A percentile compares a stretch with the other conserved stretches of the same genome.
phyloP scores from a whole-genome alignment of 2,113 vertebrate genomes.

The Lampris megalopsis region DNA sequence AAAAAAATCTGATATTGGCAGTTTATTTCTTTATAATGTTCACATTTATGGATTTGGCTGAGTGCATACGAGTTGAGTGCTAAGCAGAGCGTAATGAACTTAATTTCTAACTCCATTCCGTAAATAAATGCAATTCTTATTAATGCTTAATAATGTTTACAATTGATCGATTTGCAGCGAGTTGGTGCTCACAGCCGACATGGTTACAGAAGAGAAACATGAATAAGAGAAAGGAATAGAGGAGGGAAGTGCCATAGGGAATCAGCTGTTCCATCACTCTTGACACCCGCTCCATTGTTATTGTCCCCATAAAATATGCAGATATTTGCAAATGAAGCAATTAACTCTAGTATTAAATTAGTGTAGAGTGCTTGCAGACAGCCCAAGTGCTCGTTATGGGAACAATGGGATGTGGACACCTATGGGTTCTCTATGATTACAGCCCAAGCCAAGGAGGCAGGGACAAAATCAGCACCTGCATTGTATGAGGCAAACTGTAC shows the following conservation, averaged over 20 bases:
- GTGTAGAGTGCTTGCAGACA: conserved; percentile 32
- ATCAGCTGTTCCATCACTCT: conserved; percentile 43
- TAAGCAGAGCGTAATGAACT: conserved; percentile 12
- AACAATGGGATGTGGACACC: conserved; percentile 44
- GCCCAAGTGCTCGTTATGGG: conserved; percentile 49
- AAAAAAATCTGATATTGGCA: background rate
- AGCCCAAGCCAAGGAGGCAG: conserved; percentile 9
- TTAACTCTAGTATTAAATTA: conserved; percentile 57
- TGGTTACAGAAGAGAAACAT: conserved; percentile 31
- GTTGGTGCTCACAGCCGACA: conserved; percentile 28
- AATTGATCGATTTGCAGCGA: conserved; percentile 46
- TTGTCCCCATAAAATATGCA: conserved; percentile 49
- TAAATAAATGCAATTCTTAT: conserved; percentile 55
- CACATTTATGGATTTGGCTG: conserved; percentile 33
- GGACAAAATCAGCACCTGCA: conserved; percentile 19
- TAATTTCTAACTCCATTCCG: conserved; percentile 35
- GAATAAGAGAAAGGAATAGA: conserved; percentile 19
- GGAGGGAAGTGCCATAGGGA: conserved; percentile 29
- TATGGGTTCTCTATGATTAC: conserved; percentile 40
- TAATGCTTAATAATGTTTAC: conserved; percentile 57
- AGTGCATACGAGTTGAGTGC: conserved; percentile 13
- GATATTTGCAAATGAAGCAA: conserved; percentile 63
- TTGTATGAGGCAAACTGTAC: conserved; percentile 3
- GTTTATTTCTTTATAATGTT: conserved; percentile 8
- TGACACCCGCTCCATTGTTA: conserved; percentile 16